Percentiles rank a stretch among this genome's conserved stretches.
These are phyloP conservation scores for Maconellicoccus hirsutus DNA, from an alignment of 1,140 invertebrate genomes.

Conservation along the genomic window DNA sequence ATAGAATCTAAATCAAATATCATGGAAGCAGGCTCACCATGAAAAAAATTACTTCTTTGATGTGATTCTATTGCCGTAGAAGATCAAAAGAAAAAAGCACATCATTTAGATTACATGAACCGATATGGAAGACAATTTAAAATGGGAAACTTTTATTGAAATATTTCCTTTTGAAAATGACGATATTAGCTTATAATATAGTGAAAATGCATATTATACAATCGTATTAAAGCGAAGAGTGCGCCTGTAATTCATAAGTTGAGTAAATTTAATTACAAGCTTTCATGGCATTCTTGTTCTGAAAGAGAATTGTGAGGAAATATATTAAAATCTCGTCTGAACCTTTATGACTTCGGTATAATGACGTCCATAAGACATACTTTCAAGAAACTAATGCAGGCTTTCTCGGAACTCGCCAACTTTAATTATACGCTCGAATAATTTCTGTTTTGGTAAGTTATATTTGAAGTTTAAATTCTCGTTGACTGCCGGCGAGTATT, in stretches of 20 bases:
- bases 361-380: background rate
- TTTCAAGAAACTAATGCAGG: background rate
- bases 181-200: no score
- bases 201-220: no score
- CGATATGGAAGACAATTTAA: no score
- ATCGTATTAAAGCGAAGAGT: no score
- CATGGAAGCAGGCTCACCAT: background rate
- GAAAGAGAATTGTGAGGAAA: background rate
- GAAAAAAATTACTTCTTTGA: background rate
- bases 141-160: no score
- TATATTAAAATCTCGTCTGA: background rate
- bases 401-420: background rate
- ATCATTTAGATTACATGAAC: background rate
- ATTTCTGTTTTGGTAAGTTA: background rate
- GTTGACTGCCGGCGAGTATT: background rate
- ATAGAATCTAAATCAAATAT: background rate
- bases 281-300: background rate
- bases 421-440: background rate
- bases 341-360: background rate
- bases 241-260: background rate
- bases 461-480: conserved; percentile 1
- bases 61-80: background rate
- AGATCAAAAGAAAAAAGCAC: background rate
- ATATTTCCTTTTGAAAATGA: no score
- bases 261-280: background rate